Base-by-base conservation (phyloP, 2,888 invertebrate genomes). In the Drosophila infuscata region DNA sequence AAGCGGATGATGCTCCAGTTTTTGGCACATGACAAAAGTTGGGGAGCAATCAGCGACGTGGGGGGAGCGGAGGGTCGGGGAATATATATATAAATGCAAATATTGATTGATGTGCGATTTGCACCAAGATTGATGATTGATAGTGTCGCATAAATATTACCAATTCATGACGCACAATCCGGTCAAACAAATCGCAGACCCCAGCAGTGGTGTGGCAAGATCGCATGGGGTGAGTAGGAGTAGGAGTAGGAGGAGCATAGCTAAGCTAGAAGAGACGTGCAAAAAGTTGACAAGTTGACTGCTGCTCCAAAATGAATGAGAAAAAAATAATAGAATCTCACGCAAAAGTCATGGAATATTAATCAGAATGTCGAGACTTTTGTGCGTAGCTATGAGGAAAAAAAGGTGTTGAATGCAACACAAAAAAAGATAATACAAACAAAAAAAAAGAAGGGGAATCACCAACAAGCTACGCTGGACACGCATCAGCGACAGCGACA, bases 111-210 rank as follows among this genome's bases (percentile, higher is more conserved):
- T 88, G 76, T 74, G 70, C 62, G 52, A 41, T 56, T 41, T 30
- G 33, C 53, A 76, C 71, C 46, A 77, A 79, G 88, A 84, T 82
- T 86, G 81, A 83, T 88, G 86, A 88, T 88, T 84, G 86, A 88
- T 85, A 88, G 88, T 80, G 86, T 88, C 86, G 71, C 86, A 88
- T 85, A 88, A 84, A 84, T 88, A 80, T 85, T 88, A 88, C 83
- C 88, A 88, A 88, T 88, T 84, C 84, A 83, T 85, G 80, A 70
- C 81, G 76, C 87, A 86, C 82, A 74, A 83, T 65, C 48, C 73
- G 58, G 56, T 51, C 63, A 57, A 72, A 73, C 73, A 71, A 61
- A 74, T 61, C 52, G 60, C 48, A 59, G 41, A 25, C 30, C 51
- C n/a, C 7, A 52, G 20, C n/a, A 25, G 25, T n/a, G 35, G 5